Evolutionary conservation across 2,888 invertebrate genomes (phyloP).

Genomic region (Leptura quadrifasciata): DNA sequence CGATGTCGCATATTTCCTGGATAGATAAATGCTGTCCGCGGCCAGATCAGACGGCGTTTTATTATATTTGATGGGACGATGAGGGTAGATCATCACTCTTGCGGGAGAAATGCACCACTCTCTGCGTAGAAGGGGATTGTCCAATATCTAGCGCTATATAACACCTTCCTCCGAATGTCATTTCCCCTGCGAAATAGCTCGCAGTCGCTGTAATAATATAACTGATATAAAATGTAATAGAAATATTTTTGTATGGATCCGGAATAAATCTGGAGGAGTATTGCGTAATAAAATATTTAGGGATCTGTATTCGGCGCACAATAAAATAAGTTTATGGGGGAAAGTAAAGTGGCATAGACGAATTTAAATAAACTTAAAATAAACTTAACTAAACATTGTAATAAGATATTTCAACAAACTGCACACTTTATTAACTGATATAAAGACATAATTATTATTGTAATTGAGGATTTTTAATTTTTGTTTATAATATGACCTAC

Average conservation of each 20-base stretch:
- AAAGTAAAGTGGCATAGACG: conserved; percentile 10
- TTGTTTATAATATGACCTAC: neutral
- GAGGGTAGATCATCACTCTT: conserved; percentile 52
- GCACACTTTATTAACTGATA: neutral
- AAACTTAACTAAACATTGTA: neutral
- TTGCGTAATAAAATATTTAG: conserved; percentile 44
- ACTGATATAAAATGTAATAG: conserved; percentile 44
- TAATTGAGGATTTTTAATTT: neutral
- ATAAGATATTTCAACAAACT: neutral
- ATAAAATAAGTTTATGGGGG: conserved; percentile 35
- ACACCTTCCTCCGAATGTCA: conserved; percentile 46
- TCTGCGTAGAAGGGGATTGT: conserved; percentile 25
- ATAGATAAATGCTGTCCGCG: conserved; percentile 62
- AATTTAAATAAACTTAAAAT: conserved; percentile 30
- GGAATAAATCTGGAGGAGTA: conserved; percentile 35
- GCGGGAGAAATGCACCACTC: conserved; percentile 42
- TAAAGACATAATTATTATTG: neutral
- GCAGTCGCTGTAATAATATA: conserved; percentile 38
- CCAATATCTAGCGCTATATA: conserved; percentile 39
- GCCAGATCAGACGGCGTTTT: conserved; percentile 64
- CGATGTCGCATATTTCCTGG: conserved; percentile 53
- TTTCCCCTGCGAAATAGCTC: conserved; percentile 38
- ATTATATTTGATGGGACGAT: conserved; percentile 59
- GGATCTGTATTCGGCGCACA: conserved; percentile 28
- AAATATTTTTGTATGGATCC: conserved; percentile 41